Evolutionary conservation across 2,113 vertebrate genomes (phyloP), one percentile per base, ranked within the genome.

Genomic region (Paradoxurus hermaphroditus): DNA sequence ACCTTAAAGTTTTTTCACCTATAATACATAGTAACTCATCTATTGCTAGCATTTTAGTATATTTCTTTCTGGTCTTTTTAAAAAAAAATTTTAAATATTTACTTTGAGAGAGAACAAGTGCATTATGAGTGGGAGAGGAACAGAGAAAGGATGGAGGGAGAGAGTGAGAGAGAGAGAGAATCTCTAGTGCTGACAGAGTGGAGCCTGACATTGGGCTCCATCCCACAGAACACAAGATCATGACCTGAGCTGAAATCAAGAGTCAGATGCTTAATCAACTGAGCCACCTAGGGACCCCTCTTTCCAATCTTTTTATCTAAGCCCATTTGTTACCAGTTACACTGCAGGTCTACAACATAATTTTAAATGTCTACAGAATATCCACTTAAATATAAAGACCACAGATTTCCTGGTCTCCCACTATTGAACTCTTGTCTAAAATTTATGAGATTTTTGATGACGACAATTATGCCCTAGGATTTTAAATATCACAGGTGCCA

Each of bases 371-470:
- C 25, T 29, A 72, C 16, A 77, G 70, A 82, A 77, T 8, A 89
- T 41, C 53, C 23, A 98, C 44, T 89, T 95, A 91, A 92, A 68
- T 68, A 84, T 53, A 86, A 90, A 94, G 51, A 62, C 46, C 19
- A 93, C 1, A 4, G 62, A 81, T 86, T 94, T 84, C 56, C 29
- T 56, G 81, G 2, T 72, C 63, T 96, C 15, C 49, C 14, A 94
- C 34, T 84, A 70, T 14, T 92, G 31, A 79, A 84, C 16, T 67
- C 31, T 18, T n/a, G 36, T n/a, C 56, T 68, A 34, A 39, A 94
- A 44, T 77, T 96, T 39, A 56, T 34, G 63, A 89, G 31, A 70
- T n/a, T 78, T 94, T 75, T 88, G 27, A 94, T 39, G 59, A 85
- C 75, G 65, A 81, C 41, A 90, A 87, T 63, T 89, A 90, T 49